Evolutionary conservation across 1,140 invertebrate species (phyloP), one percentile per base, ranked within the genome.

Genomic region (Manduca sexta): DNA sequence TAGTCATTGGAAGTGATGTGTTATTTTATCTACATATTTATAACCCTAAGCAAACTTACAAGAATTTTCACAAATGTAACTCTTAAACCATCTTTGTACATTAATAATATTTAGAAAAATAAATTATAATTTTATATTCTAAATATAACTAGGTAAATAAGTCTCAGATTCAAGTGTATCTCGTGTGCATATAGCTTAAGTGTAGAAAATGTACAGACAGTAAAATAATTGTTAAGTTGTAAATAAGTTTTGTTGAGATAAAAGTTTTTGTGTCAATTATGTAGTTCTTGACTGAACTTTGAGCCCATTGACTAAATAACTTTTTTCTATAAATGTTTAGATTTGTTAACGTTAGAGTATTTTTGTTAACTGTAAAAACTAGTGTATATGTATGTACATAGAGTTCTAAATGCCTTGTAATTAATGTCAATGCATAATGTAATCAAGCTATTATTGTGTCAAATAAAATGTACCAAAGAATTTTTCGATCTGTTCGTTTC

Each of bases 241-340:
- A 43, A 35, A 34, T 45, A 45, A 34, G 16, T 6, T 45, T 16
- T 18, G 12, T 14, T 6, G 1, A 40, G 45, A 41, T 52, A 73
- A 80, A 79, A 78, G 76, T 67, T 55, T 67, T 74, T 69, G 53
- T 62, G 56, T 73, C 76, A 77, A 76, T 74, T 60, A 61, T 66
- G 56, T 67, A 51, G 49, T 64, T 58, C 52, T 49, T 38, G 15
- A 37, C 30, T 12, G 67, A 70, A 74, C 60, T 64, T 63, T 80
- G 76, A 80, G 76, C 76, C 76, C 76, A 60, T 77, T 80, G 76
- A 63, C 63, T 56, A 38, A 67, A 61, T 30, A 67, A 68, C 73
- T 80, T 80, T 77, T 70, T 65, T 59, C 30, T 41, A 52, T 52
- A 55, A 56, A 53, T 48, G 52, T 55, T 47, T 55, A 49, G 49